Conservation (phyloP, 2,888 invertebrate genomes). For the Lordiphosa andalusiaca region DNA sequence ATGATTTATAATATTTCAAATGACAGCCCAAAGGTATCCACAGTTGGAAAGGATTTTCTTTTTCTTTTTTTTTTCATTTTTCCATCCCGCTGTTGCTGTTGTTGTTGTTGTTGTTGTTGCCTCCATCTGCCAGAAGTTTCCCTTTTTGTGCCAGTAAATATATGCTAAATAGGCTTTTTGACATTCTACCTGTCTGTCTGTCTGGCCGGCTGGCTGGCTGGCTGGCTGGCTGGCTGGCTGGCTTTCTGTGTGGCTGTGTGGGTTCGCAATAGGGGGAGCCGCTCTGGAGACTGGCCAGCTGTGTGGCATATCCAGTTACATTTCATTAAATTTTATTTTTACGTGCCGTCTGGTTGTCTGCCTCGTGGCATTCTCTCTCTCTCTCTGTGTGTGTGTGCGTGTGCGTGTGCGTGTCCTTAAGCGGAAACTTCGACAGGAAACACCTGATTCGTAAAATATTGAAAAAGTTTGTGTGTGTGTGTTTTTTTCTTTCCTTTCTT, state of each 20-base stretch:
- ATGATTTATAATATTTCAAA: constrained; percentile 73
- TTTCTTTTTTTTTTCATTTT: no score
- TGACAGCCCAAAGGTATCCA: constrained; percentile 48
- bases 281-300: constrained; percentile 24
- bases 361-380: constrained; percentile 18
- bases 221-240: no score
- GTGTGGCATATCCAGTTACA: constrained; percentile 69
- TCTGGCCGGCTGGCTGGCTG: constrained; percentile 11
- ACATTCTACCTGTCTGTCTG: constrained; percentile 58
- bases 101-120: constrained; percentile 20
- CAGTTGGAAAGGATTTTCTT: constrained; percentile 49
- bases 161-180: constrained; percentile 76
- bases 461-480: constrained; percentile 56
- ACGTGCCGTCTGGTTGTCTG: constrained; percentile 55
- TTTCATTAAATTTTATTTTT: constrained; percentile 75
- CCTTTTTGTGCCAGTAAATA: constrained; percentile 59
- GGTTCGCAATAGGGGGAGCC: no score
- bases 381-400: constrained; percentile 32
- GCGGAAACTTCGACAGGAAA: constrained; percentile 76
- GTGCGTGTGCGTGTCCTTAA: constrained; percentile 65
- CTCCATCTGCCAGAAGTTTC: constrained; percentile 39
- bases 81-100: no score
- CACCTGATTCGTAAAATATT: constrained; percentile 75
- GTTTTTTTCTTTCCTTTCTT: constrained; percentile 25
- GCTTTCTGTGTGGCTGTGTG: no score